These are phyloP conservation scores for Eunapius fragilis DNA, from an alignment of 37 sponge, comb jelly and placozoan genomes.

Conservation along the genomic window DNA sequence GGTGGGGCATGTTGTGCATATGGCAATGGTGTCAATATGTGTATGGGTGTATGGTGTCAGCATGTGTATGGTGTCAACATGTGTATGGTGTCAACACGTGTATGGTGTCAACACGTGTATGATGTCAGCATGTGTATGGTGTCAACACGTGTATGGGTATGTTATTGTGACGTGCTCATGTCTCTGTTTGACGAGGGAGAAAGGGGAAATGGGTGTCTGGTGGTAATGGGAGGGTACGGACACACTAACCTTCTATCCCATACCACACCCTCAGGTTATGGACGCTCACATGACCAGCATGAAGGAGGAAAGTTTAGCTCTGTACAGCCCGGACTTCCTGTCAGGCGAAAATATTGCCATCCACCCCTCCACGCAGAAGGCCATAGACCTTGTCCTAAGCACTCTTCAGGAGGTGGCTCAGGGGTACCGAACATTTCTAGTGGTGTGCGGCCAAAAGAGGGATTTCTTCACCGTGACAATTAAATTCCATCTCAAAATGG, in stretches of 20 bases:
- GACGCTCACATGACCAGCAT: slow-evolving; percentile 32
- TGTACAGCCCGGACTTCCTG: slow-evolving; percentile 18
- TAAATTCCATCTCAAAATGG: slow-evolving; percentile 58
- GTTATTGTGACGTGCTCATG: too few relatives aligned
- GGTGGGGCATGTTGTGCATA: background rate
- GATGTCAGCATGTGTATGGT: too few relatives aligned
- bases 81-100: too few relatives aligned
- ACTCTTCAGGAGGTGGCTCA: background rate
- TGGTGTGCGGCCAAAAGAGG: slow-evolving; percentile 57
- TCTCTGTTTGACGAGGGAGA: background rate
- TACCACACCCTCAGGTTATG: slow-evolving; percentile 1
- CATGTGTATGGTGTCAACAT: too few relatives aligned
- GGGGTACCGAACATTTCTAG: background rate
- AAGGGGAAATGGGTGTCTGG: background rate
- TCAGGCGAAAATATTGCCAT: background rate
- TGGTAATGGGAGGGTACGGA: background rate
- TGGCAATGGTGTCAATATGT: too few relatives aligned
- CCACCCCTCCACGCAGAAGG: slow-evolving; percentile 37
- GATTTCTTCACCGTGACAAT: slow-evolving; percentile 69
- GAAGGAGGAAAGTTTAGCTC: slow-evolving; percentile 4
- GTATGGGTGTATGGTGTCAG: too few relatives aligned
- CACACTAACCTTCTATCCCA: background rate
- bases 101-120: too few relatives aligned
- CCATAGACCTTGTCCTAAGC: background rate
- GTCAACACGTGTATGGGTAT: too few relatives aligned